These are phyloP conservation scores for Epizoanthus stellaris DNA, from an alignment of 92 coral and sea anemone species.

Conservation along the genomic window DNA sequence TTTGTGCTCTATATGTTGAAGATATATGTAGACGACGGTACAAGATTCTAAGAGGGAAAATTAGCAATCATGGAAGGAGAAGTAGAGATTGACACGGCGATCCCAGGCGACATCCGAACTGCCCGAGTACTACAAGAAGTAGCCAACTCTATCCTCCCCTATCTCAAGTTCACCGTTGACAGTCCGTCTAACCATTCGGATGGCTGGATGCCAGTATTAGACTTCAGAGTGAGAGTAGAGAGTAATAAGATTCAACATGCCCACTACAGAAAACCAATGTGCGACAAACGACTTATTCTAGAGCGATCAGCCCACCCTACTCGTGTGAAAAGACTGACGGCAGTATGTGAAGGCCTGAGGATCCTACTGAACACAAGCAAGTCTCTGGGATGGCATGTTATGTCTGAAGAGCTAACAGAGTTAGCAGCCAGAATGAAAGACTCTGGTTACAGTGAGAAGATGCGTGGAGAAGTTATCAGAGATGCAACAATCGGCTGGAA, in stretches of 20 bases:
- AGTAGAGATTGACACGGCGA: not conserved
- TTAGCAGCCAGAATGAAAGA: not conserved
- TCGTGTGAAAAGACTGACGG: conserved; percentile 8
- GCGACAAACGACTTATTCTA: not conserved
- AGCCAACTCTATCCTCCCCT: conserved; percentile 7
- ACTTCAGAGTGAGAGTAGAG: conserved; percentile 4
- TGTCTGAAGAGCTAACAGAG: not conserved
- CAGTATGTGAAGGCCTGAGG: not conserved
- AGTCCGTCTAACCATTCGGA: conserved; percentile 6
- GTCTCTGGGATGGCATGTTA: conserved; percentile 2
- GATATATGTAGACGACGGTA: not conserved
- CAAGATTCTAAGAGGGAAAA: not conserved
- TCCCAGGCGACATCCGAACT: not conserved
- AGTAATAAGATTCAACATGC: conserved; percentile 5
- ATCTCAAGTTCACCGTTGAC: conserved; percentile 15
- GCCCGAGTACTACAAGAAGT: conserved; percentile 7
- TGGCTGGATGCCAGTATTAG: conserved; percentile 21
- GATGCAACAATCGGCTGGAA: too few species aligned
- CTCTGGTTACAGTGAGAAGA: not conserved
- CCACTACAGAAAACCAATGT: conserved; percentile 14
- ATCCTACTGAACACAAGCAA: conserved; percentile 3
- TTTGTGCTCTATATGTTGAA: not conserved
- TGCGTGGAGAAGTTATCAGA: too few species aligned
- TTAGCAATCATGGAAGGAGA: not conserved
- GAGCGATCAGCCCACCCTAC: conserved; percentile 12